phyloP scores from a whole-genome alignment of 2,113 vertebrate genomes.

The Hippocampus guttulatus region DNA sequence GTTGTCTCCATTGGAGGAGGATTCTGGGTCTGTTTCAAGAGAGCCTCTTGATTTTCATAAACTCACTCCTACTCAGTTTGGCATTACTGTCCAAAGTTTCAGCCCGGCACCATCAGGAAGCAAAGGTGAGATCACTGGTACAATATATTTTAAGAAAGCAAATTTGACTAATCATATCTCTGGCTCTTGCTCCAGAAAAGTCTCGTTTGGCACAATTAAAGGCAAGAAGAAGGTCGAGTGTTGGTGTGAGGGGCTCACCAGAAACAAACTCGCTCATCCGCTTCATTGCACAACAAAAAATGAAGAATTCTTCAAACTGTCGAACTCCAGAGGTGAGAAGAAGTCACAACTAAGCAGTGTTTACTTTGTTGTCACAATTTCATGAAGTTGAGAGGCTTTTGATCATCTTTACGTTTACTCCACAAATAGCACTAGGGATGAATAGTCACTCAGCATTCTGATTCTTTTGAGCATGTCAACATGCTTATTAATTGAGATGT shows the following conservation, averaged over 20 bases:
- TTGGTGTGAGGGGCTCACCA: conserved; percentile 73
- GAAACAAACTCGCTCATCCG: conserved; percentile 75
- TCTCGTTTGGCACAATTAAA: conserved; percentile 70
- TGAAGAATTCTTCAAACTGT: conserved; percentile 44
- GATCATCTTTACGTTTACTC: not conserved
- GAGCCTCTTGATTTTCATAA: conserved; percentile 51
- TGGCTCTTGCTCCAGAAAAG: conserved; percentile 53
- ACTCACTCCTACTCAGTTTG: conserved; percentile 62
- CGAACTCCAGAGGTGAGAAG: conserved; percentile 53
- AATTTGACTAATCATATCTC: not conserved
- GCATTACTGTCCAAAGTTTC: conserved; percentile 69
- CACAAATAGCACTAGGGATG: not conserved
- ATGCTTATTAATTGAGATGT: too few relatives aligned
- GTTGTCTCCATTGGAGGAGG: conserved; percentile 9
- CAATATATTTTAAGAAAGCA: not conserved
- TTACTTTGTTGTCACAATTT: not conserved
- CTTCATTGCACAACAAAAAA: conserved; percentile 67
- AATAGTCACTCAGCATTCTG: too few relatives aligned
- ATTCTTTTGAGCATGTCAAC: too few relatives aligned
- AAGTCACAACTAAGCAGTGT: not conserved
- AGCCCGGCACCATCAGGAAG: conserved; percentile 30
- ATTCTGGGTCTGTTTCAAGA: not conserved
- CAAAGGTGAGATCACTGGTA: conserved; percentile 58
- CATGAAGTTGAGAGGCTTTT: not conserved
- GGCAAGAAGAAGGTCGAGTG: conserved; percentile 58